These are phyloP conservation scores for Linurgus olivaceus DNA, from an alignment of 2,797 vertebrate species.

Conservation along the genomic window DNA sequence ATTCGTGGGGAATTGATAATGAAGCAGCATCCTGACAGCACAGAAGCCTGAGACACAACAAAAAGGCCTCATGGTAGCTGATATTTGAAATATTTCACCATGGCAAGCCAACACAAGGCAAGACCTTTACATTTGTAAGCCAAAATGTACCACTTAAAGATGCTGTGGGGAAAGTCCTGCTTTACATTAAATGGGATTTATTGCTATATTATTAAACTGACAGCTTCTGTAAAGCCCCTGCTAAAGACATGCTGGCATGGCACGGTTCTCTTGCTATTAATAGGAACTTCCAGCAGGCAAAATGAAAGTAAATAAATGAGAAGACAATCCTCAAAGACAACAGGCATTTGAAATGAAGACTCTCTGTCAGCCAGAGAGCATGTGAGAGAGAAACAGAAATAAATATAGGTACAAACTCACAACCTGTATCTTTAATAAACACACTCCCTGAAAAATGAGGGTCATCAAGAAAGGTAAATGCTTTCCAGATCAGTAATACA, in stretches of 20 bases:
- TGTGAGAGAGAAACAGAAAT: background rate
- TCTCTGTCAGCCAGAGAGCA: background rate
- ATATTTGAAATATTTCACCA: background rate
- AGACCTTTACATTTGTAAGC: background rate
- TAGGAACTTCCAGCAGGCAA: background rate
- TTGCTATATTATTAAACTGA: conserved; percentile 8
- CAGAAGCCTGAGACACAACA: background rate
- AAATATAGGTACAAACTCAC: background rate
- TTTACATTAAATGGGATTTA: conserved; percentile 25
- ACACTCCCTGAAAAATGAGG: background rate
- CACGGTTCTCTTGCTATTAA: background rate
- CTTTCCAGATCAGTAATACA: background rate
- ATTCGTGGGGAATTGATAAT: background rate
- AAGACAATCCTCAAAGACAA: background rate
- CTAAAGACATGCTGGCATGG: background rate
- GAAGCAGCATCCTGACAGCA: background rate
- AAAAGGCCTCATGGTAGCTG: background rate
- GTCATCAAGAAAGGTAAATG: background rate
- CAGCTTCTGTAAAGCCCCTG: background rate
- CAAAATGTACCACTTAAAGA: conserved; percentile 5
- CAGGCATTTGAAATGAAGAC: background rate
- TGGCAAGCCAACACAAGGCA: background rate
- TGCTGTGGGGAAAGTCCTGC: background rate
- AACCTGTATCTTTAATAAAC: background rate
- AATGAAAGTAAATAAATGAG: background rate